phyloP scores from a whole-genome alignment of 2,113 vertebrate species.

The Chamaea fasciata region DNA sequence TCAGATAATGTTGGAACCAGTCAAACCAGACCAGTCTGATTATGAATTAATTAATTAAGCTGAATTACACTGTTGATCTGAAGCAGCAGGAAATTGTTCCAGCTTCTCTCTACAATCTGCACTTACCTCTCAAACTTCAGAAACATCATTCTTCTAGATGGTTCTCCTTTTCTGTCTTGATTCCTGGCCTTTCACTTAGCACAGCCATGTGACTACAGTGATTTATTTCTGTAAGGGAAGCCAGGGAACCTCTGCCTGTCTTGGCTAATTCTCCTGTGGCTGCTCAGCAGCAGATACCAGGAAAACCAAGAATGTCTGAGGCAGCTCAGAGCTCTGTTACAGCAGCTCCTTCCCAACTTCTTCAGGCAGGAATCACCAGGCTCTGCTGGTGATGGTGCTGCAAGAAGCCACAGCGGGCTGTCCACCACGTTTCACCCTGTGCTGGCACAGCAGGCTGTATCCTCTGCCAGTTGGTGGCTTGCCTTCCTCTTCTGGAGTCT shows the following conservation, averaged over 20 bases:
- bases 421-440: fast-evolving
- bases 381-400: background rate
- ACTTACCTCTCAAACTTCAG: background rate
- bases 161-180: background rate
- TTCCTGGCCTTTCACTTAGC: background rate
- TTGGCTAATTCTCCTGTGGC: background rate
- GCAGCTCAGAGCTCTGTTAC: background rate
- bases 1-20: background rate
- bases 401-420: background rate
- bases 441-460: background rate
- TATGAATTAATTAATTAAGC: background rate
- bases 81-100: background rate
- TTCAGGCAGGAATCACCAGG: background rate
- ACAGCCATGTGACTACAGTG: background rate
- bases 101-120: background rate
- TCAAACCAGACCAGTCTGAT: background rate
- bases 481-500: background rate
- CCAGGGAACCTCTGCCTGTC: background rate
- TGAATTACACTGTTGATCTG: background rate
- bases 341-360: background rate
- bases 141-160: background rate
- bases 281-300: background rate
- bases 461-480: background rate
- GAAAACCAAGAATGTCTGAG: background rate
- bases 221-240: background rate